These are phyloP conservation scores for Leptinotarsa defecta DNA, from an alignment of 1,140 invertebrate species.

Conservation along the genomic window DNA sequence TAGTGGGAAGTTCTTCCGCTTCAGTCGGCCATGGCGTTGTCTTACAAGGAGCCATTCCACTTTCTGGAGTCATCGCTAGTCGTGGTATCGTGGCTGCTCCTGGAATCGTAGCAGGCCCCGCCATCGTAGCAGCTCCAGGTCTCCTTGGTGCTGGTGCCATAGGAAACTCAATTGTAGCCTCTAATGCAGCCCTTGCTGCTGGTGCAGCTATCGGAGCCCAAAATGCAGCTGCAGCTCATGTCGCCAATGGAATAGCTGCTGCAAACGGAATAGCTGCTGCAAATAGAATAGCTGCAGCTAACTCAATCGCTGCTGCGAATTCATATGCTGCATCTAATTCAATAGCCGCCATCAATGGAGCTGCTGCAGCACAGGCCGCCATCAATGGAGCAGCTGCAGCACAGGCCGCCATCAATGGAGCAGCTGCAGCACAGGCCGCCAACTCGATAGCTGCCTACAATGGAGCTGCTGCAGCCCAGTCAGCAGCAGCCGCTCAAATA, in stretches of 20 bases:
- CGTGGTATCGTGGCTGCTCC: neutral
- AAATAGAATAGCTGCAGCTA: neutral
- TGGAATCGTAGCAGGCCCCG: neutral
- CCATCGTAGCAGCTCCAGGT: neutral
- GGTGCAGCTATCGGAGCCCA: neutral
- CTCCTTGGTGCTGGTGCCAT: neutral
- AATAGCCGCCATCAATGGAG: neutral
- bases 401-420: neutral
- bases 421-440: neutral
- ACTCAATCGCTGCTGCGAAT: neutral
- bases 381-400: constrained; percentile 11
- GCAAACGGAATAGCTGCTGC: neutral
- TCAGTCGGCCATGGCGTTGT: constrained; percentile 2
- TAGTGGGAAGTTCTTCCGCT: neutral
- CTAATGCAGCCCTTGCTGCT: neutral
- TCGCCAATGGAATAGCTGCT: neutral
- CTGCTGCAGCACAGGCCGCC: neutral
- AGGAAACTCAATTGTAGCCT: neutral
- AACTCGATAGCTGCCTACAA: neutral
- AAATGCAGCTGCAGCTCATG: neutral
- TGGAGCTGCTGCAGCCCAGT: constrained; percentile 4
- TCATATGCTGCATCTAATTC: neutral
- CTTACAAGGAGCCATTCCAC: neutral
- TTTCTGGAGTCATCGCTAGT: neutral
- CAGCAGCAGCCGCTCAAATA: constrained; percentile 6